These are phyloP conservation scores for Stichodactyla helianthus DNA, from an alignment of 64 coral and sea anemone genomes.

Conservation along the genomic window DNA sequence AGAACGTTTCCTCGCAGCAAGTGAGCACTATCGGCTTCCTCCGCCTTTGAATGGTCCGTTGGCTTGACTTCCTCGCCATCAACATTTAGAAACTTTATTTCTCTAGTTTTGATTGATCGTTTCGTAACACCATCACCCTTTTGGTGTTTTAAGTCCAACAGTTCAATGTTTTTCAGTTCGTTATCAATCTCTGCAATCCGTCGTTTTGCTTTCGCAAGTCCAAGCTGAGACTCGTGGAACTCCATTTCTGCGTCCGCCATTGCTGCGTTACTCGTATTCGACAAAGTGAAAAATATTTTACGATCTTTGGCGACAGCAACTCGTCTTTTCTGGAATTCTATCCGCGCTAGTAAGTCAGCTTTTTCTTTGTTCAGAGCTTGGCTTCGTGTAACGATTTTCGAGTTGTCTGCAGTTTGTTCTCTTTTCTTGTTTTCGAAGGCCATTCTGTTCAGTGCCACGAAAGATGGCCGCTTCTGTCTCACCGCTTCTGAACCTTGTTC, in stretches of 20 bases:
- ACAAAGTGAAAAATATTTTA: slow-evolving; percentile 83
- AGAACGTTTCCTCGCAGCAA: slow-evolving; percentile 61
- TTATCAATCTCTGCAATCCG: slow-evolving; percentile 78
- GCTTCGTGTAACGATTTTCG: slow-evolving; percentile 38
- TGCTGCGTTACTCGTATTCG: slow-evolving; percentile 55
- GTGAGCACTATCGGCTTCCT: slow-evolving; percentile 10
- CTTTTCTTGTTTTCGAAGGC: slow-evolving; percentile 57
- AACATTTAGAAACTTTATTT: slow-evolving; percentile 40
- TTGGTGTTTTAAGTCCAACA: slow-evolving; percentile 64
- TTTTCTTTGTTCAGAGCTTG: slow-evolving; percentile 69
- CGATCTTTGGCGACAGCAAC: slow-evolving; percentile 75
- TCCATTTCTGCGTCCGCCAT: slow-evolving; percentile 75
- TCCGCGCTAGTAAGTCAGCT: slow-evolving; percentile 33
- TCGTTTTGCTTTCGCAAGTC: slow-evolving; percentile 77
- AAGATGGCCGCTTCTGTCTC: slow-evolving; percentile 50
- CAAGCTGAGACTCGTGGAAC: slow-evolving; percentile 80
- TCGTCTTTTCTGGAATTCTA: slow-evolving; percentile 58
- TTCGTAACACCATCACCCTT: slow-evolving; percentile 28
- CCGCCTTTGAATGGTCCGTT: slow-evolving; percentile 2
- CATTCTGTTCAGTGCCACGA: slow-evolving; percentile 71
- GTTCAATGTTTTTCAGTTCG: slow-evolving; percentile 66
- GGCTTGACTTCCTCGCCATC: not conserved
- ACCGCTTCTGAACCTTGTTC: slow-evolving; percentile 32
- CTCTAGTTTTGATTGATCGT: slow-evolving; percentile 40
- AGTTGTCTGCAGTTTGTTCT: not conserved